Evolutionary conservation across 2,797 vertebrate genomes (phyloP).

Genomic region (Parauchenoglanis ngamensis): DNA sequence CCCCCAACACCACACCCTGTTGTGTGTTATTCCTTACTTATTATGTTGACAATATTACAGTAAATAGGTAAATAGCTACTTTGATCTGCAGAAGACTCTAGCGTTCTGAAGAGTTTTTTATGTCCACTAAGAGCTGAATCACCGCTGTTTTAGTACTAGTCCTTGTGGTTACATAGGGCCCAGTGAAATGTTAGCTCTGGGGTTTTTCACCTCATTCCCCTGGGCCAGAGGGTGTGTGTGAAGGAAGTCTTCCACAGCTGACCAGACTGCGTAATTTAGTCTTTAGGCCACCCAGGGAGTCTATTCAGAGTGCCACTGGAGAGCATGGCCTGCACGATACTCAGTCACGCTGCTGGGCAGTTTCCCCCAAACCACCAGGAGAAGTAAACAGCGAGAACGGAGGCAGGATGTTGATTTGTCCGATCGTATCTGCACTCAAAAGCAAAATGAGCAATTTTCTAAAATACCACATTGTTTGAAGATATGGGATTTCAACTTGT

Average conservation of each 20-base stretch:
- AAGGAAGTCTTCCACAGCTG: conserved; percentile 44
- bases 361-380: conserved; percentile 32
- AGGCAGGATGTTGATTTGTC: conserved; percentile 46
- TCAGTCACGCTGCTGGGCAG: conserved; percentile 33
- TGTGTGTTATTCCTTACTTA: not conserved
- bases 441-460: conserved; percentile 50
- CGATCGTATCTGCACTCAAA: conserved; percentile 51
- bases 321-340: conserved; percentile 10
- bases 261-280: conserved; percentile 44
- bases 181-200: conserved; percentile 1
- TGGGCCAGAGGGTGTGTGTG: conserved; percentile 35
- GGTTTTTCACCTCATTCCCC: conserved; percentile 14
- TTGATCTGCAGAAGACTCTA: not conserved
- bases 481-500: conserved; percentile 52
- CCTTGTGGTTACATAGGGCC: conserved; percentile 5
- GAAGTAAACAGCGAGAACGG: conserved; percentile 44
- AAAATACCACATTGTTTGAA: conserved; percentile 54
- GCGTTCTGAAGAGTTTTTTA: not conserved
- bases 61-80: not conserved
- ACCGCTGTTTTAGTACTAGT: not conserved
- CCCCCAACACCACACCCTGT: not conserved
- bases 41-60: not conserved
- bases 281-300: conserved; percentile 54
- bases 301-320: conserved; percentile 37
- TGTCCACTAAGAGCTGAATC: not conserved